Percentiles rank a stretch among this genome's conserved stretches.
phyloP scores from a whole-genome alignment of 2,113 vertebrate species.

The Ariopsis seemanni region DNA sequence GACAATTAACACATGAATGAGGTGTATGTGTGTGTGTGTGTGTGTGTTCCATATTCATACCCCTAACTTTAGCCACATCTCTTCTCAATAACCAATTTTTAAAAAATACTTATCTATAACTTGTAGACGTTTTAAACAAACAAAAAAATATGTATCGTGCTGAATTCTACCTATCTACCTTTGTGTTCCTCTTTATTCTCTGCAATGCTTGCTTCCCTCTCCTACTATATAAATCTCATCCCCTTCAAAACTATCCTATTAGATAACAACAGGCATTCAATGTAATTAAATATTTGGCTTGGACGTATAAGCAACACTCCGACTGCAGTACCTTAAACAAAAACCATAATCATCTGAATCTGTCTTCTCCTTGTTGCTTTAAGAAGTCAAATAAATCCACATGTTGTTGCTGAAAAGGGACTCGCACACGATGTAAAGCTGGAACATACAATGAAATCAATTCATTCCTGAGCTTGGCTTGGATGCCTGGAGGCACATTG shows the following conservation, averaged over 20 bases:
- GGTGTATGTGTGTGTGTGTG: conserved; percentile 32
- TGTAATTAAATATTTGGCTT: conserved; percentile 58
- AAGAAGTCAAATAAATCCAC: conserved; percentile 62
- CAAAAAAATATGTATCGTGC: background rate
- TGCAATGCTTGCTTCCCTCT: background rate
- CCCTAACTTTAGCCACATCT: background rate
- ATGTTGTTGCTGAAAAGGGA: conserved; percentile 47
- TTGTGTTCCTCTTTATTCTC: conserved; percentile 24
- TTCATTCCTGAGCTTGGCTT: conserved; percentile 62
- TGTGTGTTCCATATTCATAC: conserved; percentile 19
- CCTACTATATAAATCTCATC: conserved; percentile 14
- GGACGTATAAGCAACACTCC: conserved; percentile 36
- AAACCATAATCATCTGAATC: conserved; percentile 52
- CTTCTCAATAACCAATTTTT: background rate
- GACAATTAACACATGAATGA: conserved; percentile 79
- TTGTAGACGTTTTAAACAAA: background rate
- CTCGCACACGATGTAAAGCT: conserved; percentile 19
- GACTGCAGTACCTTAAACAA: conserved; percentile 51
- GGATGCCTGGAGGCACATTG: conserved; percentile 37
- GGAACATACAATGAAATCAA: conserved; percentile 61
- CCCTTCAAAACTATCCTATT: conserved; percentile 45
- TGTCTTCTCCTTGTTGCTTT: conserved; percentile 55
- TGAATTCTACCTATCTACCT: background rate
- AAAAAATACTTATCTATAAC: background rate
- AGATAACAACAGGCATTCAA: conserved; percentile 55